Base-by-base conservation (phyloP, 2,113 vertebrate species). In the Sturnus vulgaris region DNA sequence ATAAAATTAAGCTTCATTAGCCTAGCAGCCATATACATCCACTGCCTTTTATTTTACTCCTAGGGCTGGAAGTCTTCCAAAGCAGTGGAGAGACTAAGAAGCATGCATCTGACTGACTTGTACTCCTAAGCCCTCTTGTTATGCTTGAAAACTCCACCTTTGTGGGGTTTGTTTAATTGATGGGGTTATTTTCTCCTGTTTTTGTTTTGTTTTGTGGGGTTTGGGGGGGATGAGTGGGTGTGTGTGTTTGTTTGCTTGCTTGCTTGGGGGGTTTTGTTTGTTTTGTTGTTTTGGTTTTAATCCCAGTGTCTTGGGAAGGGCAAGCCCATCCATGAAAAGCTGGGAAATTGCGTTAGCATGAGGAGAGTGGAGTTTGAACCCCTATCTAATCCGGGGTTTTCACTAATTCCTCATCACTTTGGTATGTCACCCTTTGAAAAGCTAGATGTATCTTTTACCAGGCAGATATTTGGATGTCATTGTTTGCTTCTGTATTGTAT, bases 401-500 rank as follows among this genome's bases (percentile, higher is more conserved):
- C 56, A 70, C 52, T 94, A 83, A 80, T 86, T 90, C 52, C 39
- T 90, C 44, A 77, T 91, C 42, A 24, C 46, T 65, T 80, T 77
- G 39, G 16, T 65, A 77, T 69, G 63, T 37, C 21, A 66, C 21
- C 40, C 37, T 92, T 89, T 89, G 84, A 82, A 92, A 82, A 90
- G 46, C 16, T 82, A 70, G 47, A 80, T 73, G 5, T 73, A 80
- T 95, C 44, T 90, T 94, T 88, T 70, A 63, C 78, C 27, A 44
- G 56, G 47, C 71, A 94, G 85, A 73, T 94, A 86, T 86, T 56
- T 94, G 52, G 31, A 78, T 83, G 52, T 68, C 72, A 86, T 90
- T 94, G 47, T 95, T 97, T 87, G 57, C 60, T 92, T 86, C 90
- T 88, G 47, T 75, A 88, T 93, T 96, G 71, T 81, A 37, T 75